Conservation (phyloP, 2,113 vertebrate genomes). For the Hippocampus guttulatus region DNA sequence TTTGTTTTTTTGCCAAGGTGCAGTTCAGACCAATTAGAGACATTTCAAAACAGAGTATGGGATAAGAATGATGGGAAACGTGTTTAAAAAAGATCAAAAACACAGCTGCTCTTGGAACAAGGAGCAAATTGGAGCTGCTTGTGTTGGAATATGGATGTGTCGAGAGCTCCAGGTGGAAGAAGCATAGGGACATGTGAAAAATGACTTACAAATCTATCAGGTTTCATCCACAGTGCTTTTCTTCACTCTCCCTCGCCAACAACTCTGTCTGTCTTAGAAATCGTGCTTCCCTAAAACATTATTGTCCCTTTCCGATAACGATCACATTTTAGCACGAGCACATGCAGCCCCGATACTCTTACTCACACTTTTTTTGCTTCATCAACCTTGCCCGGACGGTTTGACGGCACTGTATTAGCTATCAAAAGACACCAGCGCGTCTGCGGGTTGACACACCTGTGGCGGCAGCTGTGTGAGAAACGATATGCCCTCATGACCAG, state of each 20-base stretch:
- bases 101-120: conserved; percentile 43
- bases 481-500: conserved; percentile 60
- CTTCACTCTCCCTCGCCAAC: conserved; percentile 11
- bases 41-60: not conserved
- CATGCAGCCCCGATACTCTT: conserved; percentile 20
- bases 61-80: conserved; percentile 6
- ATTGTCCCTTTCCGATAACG: conserved; percentile 34
- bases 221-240: conserved; percentile 26
- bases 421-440: conserved; percentile 45
- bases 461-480: conserved; percentile 48
- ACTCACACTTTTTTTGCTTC: conserved; percentile 31
- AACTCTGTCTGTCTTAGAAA: conserved; percentile 38
- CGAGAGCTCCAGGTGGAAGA: conserved; percentile 56
- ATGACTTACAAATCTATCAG: conserved; percentile 17
- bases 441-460: conserved; percentile 65
- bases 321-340: conserved; percentile 35
- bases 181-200: conserved; percentile 63
- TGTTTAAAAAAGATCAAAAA: conserved; percentile 2
- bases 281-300: conserved; percentile 39
- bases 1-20: not conserved
- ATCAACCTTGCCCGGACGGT: conserved; percentile 42
- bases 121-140: conserved; percentile 61
- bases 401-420: conserved; percentile 44
- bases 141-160: conserved; percentile 47
- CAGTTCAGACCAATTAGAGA: not conserved